Evolutionary conservation across 1,140 invertebrate genomes (phyloP).

Genomic region (Cotesia typhae): DNA sequence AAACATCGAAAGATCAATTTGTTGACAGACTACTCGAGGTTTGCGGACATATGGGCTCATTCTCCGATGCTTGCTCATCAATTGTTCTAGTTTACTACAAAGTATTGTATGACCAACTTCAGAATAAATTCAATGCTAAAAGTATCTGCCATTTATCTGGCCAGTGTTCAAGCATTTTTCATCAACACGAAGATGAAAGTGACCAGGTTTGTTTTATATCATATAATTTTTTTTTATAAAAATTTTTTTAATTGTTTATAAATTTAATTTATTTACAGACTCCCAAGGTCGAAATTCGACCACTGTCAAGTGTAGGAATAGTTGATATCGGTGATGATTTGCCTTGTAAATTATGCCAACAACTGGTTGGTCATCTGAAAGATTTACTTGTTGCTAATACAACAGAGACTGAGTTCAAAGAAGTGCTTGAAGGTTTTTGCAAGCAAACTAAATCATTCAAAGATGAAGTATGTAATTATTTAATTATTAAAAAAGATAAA

Average conservation of each 20-base stretch:
- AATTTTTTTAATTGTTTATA: background rate
- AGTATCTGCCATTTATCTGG: slow-evolving; percentile 80
- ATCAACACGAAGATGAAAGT: slow-evolving; percentile 71
- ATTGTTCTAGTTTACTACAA: slow-evolving; percentile 77
- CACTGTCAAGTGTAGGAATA: slow-evolving; percentile 67
- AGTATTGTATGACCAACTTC: slow-evolving; percentile 71
- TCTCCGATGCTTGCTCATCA: slow-evolving; percentile 81
- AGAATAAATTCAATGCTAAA: slow-evolving; percentile 71
- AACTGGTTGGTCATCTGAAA: slow-evolving; percentile 79
- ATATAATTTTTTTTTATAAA: background rate
- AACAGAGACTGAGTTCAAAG: slow-evolving; percentile 82
- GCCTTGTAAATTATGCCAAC: slow-evolving; percentile 85
- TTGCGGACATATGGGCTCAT: slow-evolving; percentile 75
- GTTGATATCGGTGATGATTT: slow-evolving; percentile 72
- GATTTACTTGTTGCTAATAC: slow-evolving; percentile 87
- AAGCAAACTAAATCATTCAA: slow-evolving; percentile 77
- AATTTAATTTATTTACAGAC: slow-evolving; percentile 37
- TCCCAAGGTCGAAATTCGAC: slow-evolving; percentile 67
- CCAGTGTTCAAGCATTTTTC: slow-evolving; percentile 73
- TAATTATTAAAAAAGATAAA: slow-evolving; percentile 9
- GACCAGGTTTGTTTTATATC: slow-evolving; percentile 49
- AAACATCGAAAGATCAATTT: slow-evolving; percentile 48
- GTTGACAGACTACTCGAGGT: slow-evolving; percentile 47
- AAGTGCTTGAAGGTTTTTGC: slow-evolving; percentile 80
- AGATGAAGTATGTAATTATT: slow-evolving; percentile 55